These are phyloP conservation scores for Fregetta grallaria DNA, from an alignment of 2,113 vertebrate species.

Conservation along the genomic window DNA sequence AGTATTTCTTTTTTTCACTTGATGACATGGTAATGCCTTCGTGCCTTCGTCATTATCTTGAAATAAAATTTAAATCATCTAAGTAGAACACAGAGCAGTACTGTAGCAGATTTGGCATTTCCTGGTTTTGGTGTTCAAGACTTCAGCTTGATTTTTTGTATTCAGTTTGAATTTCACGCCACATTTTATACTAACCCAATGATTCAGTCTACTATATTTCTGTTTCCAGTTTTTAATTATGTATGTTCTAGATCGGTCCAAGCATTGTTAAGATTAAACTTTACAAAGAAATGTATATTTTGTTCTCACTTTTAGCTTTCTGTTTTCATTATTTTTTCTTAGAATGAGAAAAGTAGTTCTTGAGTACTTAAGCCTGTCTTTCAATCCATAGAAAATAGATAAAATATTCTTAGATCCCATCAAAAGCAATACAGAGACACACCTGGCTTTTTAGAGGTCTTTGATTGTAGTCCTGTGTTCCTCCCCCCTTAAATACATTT, in stretches of 20 bases:
- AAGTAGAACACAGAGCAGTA: neutral
- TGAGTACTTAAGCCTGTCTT: neutral
- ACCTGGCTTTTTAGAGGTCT: neutral
- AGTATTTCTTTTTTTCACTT: neutral
- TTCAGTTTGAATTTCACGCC: neutral
- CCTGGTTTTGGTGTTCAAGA: neutral
- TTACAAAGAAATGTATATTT: neutral
- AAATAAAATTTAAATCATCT: neutral
- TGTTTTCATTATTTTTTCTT: neutral
- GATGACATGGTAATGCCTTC: neutral
- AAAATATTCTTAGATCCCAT: neutral
- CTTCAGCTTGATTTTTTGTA: neutral
- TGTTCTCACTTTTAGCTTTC: neutral
- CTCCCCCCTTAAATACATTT: neutral
- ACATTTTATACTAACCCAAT: neutral
- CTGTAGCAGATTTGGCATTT: neutral
- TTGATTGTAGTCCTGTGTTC: neutral
- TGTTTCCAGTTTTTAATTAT: neutral
- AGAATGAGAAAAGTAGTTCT: neutral
- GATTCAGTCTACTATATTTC: neutral
- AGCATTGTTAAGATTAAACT: neutral
- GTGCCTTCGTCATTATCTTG: neutral
- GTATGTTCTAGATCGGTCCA: neutral
- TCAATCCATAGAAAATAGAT: neutral
- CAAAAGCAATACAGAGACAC: neutral